Evolutionary conservation across 2,113 vertebrate species (phyloP).

Genomic region (Puffinus mauretanicus): DNA sequence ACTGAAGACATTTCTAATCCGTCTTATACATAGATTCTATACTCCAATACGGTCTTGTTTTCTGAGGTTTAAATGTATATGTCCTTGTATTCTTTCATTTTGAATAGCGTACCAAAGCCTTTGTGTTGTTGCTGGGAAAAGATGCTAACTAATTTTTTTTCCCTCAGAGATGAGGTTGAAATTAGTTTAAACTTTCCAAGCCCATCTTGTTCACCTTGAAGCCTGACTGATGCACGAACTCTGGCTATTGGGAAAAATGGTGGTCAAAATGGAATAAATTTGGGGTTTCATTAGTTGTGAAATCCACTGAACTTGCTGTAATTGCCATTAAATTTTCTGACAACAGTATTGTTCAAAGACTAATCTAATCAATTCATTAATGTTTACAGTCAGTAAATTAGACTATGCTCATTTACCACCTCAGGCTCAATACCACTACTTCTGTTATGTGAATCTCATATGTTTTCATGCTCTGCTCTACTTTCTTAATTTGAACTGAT

Average conservation of each 20-base stretch:
- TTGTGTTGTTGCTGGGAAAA: not conserved
- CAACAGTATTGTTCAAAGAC: rapidly evolving
- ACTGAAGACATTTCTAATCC: not conserved
- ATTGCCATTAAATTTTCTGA: not conserved
- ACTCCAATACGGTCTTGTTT: not conserved
- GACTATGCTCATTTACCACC: not conserved
- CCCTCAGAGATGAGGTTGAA: not conserved
- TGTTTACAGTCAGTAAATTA: not conserved
- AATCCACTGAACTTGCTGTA: not conserved
- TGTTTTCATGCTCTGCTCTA: not conserved
- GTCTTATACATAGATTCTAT: not conserved
- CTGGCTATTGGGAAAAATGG: not conserved
- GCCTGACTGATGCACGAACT: not conserved
- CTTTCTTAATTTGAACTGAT: not conserved
- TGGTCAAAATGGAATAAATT: not conserved
- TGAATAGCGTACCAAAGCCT: not conserved
- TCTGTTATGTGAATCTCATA: not conserved
- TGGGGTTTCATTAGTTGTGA: not conserved
- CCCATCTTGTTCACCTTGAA: not conserved
- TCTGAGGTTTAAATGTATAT: not conserved
- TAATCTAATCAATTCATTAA: not conserved
- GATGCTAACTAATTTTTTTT: not conserved
- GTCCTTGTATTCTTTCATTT: not conserved
- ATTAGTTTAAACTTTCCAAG: not conserved
- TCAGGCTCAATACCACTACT: not conserved